Evolutionary conservation across 1,140 invertebrate genomes (phyloP), one percentile per base, ranked within the genome.

Genomic region (Drosophila repletoides): DNA sequence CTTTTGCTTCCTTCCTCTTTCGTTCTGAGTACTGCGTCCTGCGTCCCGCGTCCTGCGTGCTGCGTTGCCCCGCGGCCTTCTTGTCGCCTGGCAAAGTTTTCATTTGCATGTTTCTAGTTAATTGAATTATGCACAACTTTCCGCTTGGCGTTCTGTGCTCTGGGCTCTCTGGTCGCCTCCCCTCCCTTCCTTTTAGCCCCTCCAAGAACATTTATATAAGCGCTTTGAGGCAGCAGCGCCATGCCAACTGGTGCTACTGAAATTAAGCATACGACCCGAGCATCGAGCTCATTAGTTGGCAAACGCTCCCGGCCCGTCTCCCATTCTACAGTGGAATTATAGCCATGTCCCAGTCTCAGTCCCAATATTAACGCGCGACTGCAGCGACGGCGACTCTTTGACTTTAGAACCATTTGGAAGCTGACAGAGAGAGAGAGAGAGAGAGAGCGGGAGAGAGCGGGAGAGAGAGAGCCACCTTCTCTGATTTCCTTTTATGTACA

Each of bases 31-130:
- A 21, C 21, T 63, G 10, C 19, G n/a, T 17, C 33, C 6, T 45
- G 41, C 24, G 24, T 48, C 9, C 28, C n/a, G n/a, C n/a, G n/a
- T 55, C 28, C 51, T 29, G 15, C 10, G n/a, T 36, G 29, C 21
- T 63, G 10, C 19, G n/a, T 48, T 33, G 22, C 15, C 71, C 59
- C 36, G 69, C 33, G 49, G 38, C 56, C 72, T n/a, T n/a, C n/a
- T 65, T 69, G 69, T 69, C 70, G 63, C 63, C 61, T 52, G n/a
- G 56, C 40, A 79, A 83, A 84, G 77, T 84, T 83, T 83, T 84
- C 79, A 83, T 83, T 83, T 83, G 80, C 79, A 84, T 83, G 79
- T 83, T 83, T 84, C 83, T 77, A 83, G 79, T 83, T 83, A 83
- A 83, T 83, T 83, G 79, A 83, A 83, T 83, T 79, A 83, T 83